Evolutionary conservation across 1,140 invertebrate genomes (phyloP), one percentile per base, ranked within the genome.

Genomic region (Scaptomyza montana): DNA sequence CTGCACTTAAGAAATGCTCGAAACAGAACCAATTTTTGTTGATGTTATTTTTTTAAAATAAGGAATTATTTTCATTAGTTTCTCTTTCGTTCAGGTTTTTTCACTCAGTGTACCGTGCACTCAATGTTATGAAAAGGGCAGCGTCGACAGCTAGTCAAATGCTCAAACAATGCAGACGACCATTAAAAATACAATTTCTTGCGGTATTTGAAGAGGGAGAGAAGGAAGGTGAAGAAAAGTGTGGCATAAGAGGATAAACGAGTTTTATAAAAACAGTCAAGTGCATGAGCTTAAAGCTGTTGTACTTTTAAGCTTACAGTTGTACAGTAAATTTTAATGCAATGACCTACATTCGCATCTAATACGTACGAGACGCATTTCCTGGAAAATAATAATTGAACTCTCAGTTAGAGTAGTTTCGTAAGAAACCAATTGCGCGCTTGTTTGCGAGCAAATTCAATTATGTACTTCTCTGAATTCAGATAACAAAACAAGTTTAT

Each of bases 101-200:
- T 43, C 39, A n/a, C 39, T 43, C 12, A 43, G 39, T 43, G 39
- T n/a, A 43, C 2, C 12, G 1, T 4, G 10, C 3, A 9, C 6
- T 36, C 16, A 47, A 41, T 19, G 43, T 9, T 54, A 33, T 59
- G 9, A 25, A 19, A 25, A 30, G 28, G 21, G 6, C 19, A 39
- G 30, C 33, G 33, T 13, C 19, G 25, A 66, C 19, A 12, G 30
- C 30, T 7, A 6, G 19, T 21, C 43, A 39, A 47, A 19, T 30
- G 50, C 7, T 33, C 50, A 33, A 64, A 46, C 50, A 63, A 30
- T 30, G 9, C 16, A 46, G 47, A n/a, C 19, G 43, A 8, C 1
- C 45, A 55, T n/a, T 16, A 30, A 28, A 57, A n/a, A 39, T 12
- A 28, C 63, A 30, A 56, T 66, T 56, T 57, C 43, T 36, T 41